phyloP scores from a whole-genome alignment of 2,797 vertebrate species.

The Anisognathus igniventris region DNA sequence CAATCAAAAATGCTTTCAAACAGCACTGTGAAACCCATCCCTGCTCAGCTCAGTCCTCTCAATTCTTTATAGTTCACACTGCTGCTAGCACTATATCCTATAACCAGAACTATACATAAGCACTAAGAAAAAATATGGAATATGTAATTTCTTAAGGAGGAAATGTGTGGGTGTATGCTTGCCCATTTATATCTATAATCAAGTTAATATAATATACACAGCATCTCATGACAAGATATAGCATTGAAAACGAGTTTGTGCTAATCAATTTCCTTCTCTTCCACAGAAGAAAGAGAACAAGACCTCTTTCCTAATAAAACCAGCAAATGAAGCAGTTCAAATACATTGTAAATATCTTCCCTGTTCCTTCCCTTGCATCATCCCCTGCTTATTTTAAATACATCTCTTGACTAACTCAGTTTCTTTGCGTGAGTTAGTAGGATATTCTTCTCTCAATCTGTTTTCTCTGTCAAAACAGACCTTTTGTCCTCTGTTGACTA shows the following conservation, averaged over 20 bases:
- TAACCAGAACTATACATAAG: neutral
- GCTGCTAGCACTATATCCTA: neutral
- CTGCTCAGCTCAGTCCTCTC: neutral
- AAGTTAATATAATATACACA: neutral
- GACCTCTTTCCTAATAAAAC: neutral
- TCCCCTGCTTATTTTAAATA: neutral
- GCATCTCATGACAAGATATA: neutral
- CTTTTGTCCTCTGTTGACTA: neutral
- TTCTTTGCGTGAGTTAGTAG: neutral
- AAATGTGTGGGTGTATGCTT: neutral
- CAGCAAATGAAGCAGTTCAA: neutral
- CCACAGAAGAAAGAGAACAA: neutral
- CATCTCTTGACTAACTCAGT: neutral
- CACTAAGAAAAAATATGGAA: neutral
- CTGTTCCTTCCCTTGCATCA: neutral
- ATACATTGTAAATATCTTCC: neutral
- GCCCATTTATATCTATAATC: neutral
- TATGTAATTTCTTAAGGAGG: neutral
- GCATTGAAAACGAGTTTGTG: neutral
- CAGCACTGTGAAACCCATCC: neutral
- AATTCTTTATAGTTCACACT: neutral
- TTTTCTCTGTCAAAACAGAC: neutral
- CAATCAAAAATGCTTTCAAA: neutral
- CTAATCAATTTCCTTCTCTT: neutral
- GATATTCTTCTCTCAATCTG: neutral